Conservation (phyloP, 2,113 vertebrate species). For the Onychostruthus taczanowskii region DNA sequence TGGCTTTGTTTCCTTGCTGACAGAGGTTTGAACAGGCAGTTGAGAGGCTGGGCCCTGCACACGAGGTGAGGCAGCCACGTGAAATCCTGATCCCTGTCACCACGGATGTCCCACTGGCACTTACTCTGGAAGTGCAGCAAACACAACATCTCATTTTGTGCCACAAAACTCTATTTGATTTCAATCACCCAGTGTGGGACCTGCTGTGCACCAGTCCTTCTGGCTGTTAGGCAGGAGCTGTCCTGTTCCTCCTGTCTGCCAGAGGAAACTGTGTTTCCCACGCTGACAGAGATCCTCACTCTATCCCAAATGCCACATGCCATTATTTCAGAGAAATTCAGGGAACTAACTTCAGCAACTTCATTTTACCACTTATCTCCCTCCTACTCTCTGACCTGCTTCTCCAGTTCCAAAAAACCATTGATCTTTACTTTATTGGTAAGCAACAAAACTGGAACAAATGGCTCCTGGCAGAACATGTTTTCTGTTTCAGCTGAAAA, state of each 20-base stretch:
- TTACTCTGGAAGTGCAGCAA: neutral
- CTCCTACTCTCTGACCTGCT: conserved; percentile 34
- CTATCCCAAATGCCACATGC: neutral
- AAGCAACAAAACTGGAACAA: conserved; percentile 52
- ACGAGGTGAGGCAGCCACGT: neutral
- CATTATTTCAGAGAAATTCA: neutral
- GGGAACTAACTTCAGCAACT: conserved; percentile 4
- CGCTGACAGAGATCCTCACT: neutral
- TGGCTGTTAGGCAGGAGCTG: neutral
- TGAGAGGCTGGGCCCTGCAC: neutral
- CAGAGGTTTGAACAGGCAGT: neutral
- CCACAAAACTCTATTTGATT: neutral
- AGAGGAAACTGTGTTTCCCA: neutral
- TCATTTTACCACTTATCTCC: conserved; percentile 9
- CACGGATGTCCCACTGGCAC: neutral
- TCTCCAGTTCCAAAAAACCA: neutral
- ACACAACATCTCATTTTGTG: neutral
- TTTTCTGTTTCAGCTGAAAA: conserved; percentile 54
- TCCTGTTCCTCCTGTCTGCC: neutral
- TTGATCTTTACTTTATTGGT: conserved; percentile 49
- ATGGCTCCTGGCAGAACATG: conserved; percentile 43
- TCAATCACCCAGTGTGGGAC: neutral
- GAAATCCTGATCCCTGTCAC: neutral
- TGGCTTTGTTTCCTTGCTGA: neutral
- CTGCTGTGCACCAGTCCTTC: neutral